A percentile compares a stretch with the other conserved stretches of the same genome.
These are phyloP conservation scores for Campaea margaritaria DNA, from an alignment of 2,888 invertebrate species.

Conservation along the genomic window DNA sequence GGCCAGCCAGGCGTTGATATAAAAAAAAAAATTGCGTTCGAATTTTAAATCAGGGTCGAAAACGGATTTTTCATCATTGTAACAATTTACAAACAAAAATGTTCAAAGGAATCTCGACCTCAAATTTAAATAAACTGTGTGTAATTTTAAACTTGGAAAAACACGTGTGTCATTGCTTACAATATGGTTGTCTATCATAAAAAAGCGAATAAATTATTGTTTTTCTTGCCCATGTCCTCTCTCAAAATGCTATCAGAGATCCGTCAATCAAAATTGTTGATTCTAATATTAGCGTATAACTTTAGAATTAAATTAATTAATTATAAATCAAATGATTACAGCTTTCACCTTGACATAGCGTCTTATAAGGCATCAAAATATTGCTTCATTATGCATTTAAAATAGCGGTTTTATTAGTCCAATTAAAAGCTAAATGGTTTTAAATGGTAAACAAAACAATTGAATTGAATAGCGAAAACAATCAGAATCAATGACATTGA, in stretches of 20 bases:
- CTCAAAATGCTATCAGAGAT: slow-evolving; percentile 11
- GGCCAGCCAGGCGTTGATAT: slow-evolving; percentile 33
- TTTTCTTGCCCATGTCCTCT: too few relatives aligned
- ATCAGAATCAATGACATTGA: slow-evolving; percentile 68
- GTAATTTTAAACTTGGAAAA: too few relatives aligned
- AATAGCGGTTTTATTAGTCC: slow-evolving; percentile 26
- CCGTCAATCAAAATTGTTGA: slow-evolving; percentile 26
- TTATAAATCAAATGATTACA: slow-evolving; percentile 24
- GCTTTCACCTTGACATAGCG: slow-evolving; percentile 40
- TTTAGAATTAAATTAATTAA: slow-evolving; percentile 26
- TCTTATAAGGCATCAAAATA: slow-evolving; percentile 29
- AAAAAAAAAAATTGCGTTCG: slow-evolving; percentile 27
- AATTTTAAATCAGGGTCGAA: slow-evolving; percentile 29
- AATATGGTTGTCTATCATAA: too few relatives aligned
- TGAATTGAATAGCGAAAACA: slow-evolving; percentile 42
- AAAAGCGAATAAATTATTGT: too few relatives aligned
- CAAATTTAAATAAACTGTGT: too few relatives aligned
- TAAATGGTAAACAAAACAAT: slow-evolving; percentile 36
- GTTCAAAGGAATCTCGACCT: too few relatives aligned
- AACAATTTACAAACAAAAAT: too few relatives aligned
- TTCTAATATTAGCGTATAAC: slow-evolving; percentile 3
- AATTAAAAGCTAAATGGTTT: slow-evolving; percentile 31
- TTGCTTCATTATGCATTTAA: slow-evolving; percentile 26
- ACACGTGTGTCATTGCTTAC: too few relatives aligned
- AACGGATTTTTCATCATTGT: background rate